These are phyloP conservation scores for Natrix natrix DNA, from an alignment of 2,797 vertebrate species.

Conservation along the genomic window DNA sequence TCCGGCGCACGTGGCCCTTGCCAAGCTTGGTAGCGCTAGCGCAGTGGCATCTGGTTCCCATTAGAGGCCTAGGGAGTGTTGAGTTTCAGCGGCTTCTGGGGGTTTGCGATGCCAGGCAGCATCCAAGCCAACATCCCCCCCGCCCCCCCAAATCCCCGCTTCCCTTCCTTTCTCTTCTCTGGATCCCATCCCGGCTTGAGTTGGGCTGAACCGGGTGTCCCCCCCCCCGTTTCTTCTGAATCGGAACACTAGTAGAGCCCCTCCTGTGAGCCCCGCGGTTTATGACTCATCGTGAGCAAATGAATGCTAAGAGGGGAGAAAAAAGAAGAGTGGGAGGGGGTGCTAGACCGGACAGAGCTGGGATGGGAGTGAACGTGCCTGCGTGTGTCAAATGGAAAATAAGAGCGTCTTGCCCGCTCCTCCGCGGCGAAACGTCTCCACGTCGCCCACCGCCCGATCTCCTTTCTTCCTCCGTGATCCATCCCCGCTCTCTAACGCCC, in stretches of 20 bases:
- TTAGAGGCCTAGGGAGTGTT: conserved; percentile 25
- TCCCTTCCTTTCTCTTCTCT: neutral
- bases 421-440: neutral
- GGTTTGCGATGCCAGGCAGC: conserved; percentile 21
- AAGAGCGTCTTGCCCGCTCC: neutral
- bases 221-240: neutral
- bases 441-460: neutral
- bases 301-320: neutral
- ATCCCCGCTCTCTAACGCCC: neutral
- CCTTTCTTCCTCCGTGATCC: neutral
- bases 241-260: neutral
- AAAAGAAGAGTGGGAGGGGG: neutral
- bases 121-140: neutral
- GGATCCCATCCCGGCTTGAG: conserved; percentile 13
- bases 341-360: neutral
- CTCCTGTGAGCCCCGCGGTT: neutral
- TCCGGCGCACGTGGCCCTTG: conserved; percentile 19
- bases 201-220: neutral
- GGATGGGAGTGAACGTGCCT: neutral
- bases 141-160: neutral
- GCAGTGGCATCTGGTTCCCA: conserved; percentile 26
- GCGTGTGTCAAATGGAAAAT: neutral
- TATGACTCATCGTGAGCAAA: neutral
- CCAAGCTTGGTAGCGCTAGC: conserved; percentile 15
- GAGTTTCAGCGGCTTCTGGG: conserved; percentile 28